Evolutionary conservation across 2,888 invertebrate species (phyloP).

Genomic region (Achlya flavicornis): DNA sequence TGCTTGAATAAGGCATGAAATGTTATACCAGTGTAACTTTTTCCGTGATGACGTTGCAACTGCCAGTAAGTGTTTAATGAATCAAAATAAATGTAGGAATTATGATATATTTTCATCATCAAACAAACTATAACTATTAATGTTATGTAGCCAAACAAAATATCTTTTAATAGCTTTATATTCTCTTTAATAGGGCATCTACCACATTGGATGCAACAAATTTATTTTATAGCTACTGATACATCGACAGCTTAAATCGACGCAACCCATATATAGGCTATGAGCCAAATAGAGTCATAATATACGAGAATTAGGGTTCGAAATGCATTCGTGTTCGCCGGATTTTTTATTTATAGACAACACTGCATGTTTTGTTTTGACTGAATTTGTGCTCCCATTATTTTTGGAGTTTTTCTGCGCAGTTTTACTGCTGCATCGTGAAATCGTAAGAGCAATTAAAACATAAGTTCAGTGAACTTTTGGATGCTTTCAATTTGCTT

Average conservation of each 20-base stretch:
- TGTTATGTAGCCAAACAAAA: constrained; percentile 25
- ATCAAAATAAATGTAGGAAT: too few relatives aligned
- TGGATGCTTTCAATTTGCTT: too few relatives aligned
- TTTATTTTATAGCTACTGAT: constrained; percentile 44
- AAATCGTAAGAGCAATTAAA: constrained; percentile 3
- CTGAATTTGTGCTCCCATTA: constrained; percentile 4
- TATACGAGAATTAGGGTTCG: background rate
- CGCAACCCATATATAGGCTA: background rate
- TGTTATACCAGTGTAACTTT: too few relatives aligned
- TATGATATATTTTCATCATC: background rate
- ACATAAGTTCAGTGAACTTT: too few relatives aligned
- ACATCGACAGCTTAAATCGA: constrained; percentile 30
- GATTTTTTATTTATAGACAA: constrained; percentile 1
- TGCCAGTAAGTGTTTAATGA: too few relatives aligned
- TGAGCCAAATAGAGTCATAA: background rate
- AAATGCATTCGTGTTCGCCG: background rate
- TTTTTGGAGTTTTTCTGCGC: background rate
- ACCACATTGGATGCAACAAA: constrained; percentile 37
- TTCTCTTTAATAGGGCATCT: constrained; percentile 30
- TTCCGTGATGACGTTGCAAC: too few relatives aligned
- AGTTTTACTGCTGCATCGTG: constrained; percentile 6
- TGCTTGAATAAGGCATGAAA: too few relatives aligned
- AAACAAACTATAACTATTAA: constrained; percentile 20
- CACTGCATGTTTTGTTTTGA: background rate
- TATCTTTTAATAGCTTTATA: constrained; percentile 30